Evolutionary conservation across 2,888 invertebrate genomes (phyloP), one percentile per base, ranked within the genome.

Genomic region (Fragum fragum): DNA sequence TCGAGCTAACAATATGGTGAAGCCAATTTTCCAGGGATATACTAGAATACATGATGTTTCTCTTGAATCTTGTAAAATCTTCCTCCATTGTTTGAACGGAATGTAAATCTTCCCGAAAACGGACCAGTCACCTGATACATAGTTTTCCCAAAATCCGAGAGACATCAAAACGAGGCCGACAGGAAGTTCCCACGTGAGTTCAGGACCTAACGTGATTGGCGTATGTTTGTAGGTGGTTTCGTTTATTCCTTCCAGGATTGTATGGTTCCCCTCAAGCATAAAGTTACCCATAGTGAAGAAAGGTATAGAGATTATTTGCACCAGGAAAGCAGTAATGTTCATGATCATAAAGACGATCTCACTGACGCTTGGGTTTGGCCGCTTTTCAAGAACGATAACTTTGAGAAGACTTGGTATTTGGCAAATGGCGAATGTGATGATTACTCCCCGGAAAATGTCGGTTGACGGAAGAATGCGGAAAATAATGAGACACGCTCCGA

Each of bases 81-180:
- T 88, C 16, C 91, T 85, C 89, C 90, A 91, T 61, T 89, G 86
- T 76, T 90, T 90, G 76, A 92, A 91, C 1, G 90, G 88, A 26
- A 90, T 79, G 21, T 81, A 86, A 57, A 91, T 83, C 71, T 88
- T 88, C 16, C 90, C 90, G 76, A 87, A 91, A 26, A 92, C 63
- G 32, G 90, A 89, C 92, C 92, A 92, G 36, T 92, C 91, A 0
- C 91, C 90, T 14, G 91, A 91, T 0, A 98, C 98, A 93, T 98
- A 99, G 95, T 99, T 99, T 95, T 99, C 99, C 99, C 99, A 99
- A 98, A 99, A 99, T 36, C 98, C 98, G 53, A 98, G 96, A 0
- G 99, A 99, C 83, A 98, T 97, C 91, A 98, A 96, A 74, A 98
- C 95, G 53, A 98, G 96, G 1, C 98, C 96, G 0, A 98, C 95